Conservation (phyloP, 2,888 invertebrate species). For the Andricus quercusramuli region DNA sequence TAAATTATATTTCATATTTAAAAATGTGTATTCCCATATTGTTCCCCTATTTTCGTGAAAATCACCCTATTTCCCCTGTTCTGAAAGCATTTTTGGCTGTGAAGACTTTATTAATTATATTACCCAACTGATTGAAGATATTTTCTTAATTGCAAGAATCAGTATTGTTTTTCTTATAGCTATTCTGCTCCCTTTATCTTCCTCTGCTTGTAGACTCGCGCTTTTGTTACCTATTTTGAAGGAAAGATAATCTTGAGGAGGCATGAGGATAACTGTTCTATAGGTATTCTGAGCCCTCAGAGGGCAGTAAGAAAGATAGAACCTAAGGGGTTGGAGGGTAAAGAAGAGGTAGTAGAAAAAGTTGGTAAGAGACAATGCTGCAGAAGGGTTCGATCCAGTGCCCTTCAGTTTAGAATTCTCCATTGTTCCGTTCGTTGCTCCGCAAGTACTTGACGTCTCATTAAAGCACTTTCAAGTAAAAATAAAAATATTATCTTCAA, state of each 20-base stretch:
- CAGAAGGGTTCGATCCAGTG: constrained; percentile 70
- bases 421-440: constrained; percentile 65
- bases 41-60: too few species aligned
- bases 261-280: too few species aligned
- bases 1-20: too few species aligned
- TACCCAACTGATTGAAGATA: too few species aligned
- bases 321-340: constrained; percentile 50
- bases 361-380: constrained; percentile 62
- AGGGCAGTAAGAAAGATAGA: constrained; percentile 38
- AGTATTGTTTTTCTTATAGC: background rate
- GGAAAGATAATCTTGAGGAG: constrained; percentile 51
- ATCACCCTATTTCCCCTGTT: too few species aligned
- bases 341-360: constrained; percentile 43
- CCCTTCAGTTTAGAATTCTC: constrained; percentile 72
- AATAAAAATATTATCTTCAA: constrained; percentile 18
- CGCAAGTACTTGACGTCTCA: constrained; percentile 52
- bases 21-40: too few species aligned
- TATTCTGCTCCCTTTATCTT: background rate
- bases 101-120: too few species aligned
- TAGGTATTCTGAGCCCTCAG: constrained; percentile 47
- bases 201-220: background rate
- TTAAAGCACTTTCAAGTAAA: constrained; percentile 47
- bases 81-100: too few species aligned
- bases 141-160: background rate
- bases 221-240: constrained; percentile 21